Evolutionary conservation across 2,113 vertebrate genomes (phyloP), one percentile per base, ranked within the genome.

Genomic region (Nematolebias whitei): DNA sequence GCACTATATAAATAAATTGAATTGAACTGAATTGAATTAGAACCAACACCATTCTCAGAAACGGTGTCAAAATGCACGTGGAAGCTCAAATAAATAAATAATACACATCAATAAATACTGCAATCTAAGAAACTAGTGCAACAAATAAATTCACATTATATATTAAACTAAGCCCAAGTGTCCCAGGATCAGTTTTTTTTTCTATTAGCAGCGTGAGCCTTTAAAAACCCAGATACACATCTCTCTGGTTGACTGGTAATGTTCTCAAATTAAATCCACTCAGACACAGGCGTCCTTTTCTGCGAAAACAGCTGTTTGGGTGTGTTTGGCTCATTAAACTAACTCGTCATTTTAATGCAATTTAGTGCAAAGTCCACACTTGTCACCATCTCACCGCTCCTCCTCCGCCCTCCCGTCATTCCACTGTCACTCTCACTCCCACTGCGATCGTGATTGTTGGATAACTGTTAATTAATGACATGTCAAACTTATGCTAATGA

Each of bases 401-500:
- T 84, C 70, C 76, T 24, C 41, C 71, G n/a, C 80, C 79, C 68
- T 71, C 66, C 75, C 71, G 73, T 75, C 78, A 70, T 32, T 64
- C 49, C 45, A 43, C 62, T 39, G 70, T 78, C 69, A 59, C 69
- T 76, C 74, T 53, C 40, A 6, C 41, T 69, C 64, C 41, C 12
- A 55, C 55, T 65, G 65, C 16, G 56, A 85, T 74, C 70, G 50
- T 67, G 52, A 62, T 73, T 69, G 77, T 72, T 69, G 71, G 56
- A 79, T 74, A 80, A 79, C 64, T 72, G 74, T 47, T 80, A 75
- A 88, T 88, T 87, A 83, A 85, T 72, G 57, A 61, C 48, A 78
- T 67, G 64, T 75, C 80, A 79, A 65, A 80, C 61, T 68, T 54
- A 15, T 53, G 40, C 62, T 61, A 74, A 72, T 71, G 82, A 86